Evolutionary conservation across 2,797 vertebrate species (phyloP).

Genomic region (Denticeps clupeoides): DNA sequence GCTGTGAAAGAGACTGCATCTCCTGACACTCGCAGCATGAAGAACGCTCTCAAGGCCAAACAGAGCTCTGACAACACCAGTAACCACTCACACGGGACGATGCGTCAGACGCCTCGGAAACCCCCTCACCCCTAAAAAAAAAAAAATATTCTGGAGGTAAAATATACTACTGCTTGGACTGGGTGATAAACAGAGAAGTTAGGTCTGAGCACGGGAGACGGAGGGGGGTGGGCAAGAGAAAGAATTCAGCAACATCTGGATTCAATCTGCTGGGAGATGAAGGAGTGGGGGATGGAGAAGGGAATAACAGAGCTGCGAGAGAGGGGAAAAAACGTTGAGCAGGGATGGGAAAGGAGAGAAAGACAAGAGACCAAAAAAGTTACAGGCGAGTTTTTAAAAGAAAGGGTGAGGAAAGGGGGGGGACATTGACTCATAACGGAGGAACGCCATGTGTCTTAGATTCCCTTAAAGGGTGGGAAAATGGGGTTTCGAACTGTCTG

Average conservation of each 20-base stretch:
- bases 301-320: conserved; percentile 6
- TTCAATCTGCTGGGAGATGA: conserved; percentile 50
- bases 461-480: conserved; percentile 39
- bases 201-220: conserved; percentile 15
- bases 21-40: too few species aligned
- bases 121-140: too few species aligned
- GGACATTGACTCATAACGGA: conserved; percentile 56
- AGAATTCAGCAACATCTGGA: conserved; percentile 59
- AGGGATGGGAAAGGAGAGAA: conserved; percentile 14
- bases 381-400: conserved; percentile 33
- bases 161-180: neutral
- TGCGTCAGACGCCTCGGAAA: too few species aligned
- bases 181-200: neutral
- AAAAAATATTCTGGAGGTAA: neutral
- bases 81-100: neutral
- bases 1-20: neutral
- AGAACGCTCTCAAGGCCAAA: conserved; percentile 3
- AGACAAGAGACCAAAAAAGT: conserved; percentile 14
- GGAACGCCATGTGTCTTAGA: conserved; percentile 58
- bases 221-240: conserved; percentile 21
- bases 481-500: conserved; percentile 34
- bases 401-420: conserved; percentile 25
- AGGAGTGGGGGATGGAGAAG: conserved; percentile 19
- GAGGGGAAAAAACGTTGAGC: conserved; percentile 15
- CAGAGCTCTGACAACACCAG: conserved; percentile 1